phyloP scores from a whole-genome alignment of 1,140 invertebrate genomes.

The Ridgeia piscesae region DNA sequence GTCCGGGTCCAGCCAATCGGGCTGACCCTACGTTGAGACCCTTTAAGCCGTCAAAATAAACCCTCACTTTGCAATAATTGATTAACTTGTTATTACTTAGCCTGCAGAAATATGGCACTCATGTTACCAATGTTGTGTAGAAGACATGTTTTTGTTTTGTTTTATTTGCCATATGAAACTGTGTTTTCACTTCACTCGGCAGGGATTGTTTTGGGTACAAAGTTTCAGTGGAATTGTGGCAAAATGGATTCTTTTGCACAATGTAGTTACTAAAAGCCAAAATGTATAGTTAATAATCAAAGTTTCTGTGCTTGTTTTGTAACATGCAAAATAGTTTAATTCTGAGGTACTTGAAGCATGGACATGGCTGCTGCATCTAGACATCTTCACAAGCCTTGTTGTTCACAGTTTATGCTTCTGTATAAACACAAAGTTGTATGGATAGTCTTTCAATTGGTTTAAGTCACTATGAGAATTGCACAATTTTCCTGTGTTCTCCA shows the following conservation, averaged over 20 bases:
- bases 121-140: not conserved
- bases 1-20: not conserved
- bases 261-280: conserved; percentile 1
- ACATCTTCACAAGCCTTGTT: not conserved
- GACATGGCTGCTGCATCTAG: not conserved
- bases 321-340: not conserved
- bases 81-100: not conserved
- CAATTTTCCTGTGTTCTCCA: too few species aligned
- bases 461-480: too few species aligned
- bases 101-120: not conserved
- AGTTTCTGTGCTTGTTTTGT: not conserved
- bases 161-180: not conserved
- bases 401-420: not conserved
- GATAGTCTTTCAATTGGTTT: not conserved
- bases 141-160: not conserved
- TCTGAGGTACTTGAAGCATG: not conserved
- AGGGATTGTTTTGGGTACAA: not conserved
- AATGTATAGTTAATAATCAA: not conserved
- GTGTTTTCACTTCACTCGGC: not conserved
- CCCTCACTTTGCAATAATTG: not conserved
- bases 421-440: not conserved
- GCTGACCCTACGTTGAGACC: not conserved
- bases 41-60: not conserved
- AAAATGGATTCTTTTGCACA: not conserved
- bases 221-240: not conserved